phyloP scores from a whole-genome alignment of 2,888 invertebrate species.

The Agrotis ipsilon region DNA sequence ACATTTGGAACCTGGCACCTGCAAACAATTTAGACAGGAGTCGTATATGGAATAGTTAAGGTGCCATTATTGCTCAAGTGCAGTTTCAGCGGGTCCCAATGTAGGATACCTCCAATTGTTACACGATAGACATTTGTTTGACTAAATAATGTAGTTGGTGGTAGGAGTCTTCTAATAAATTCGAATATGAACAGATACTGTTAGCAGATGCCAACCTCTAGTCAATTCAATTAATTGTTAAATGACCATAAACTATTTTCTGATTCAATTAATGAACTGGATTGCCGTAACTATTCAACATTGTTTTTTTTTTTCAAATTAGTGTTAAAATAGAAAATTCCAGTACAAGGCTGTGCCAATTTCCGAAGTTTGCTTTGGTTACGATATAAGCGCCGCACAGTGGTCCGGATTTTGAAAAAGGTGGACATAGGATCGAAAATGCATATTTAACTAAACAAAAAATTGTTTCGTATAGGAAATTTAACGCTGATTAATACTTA shows the following conservation, averaged over 20 bases:
- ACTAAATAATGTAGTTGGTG: not conserved
- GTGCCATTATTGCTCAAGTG: no score
- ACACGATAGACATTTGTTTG: not conserved
- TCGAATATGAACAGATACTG: not conserved
- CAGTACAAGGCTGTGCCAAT: constrained; percentile 44
- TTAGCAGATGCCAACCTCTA: not conserved
- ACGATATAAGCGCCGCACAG: constrained; percentile 17
- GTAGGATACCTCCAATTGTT: no score
- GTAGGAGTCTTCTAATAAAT: constrained; percentile 4
- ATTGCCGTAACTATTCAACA: constrained; percentile 1
- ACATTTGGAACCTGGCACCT: no score
- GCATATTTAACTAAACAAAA: no score
- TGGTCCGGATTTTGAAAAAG: no score
- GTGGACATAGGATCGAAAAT: no score
- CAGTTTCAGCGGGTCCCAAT: no score
- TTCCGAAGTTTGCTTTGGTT: constrained; percentile 32
- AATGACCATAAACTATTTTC: constrained; percentile 27
- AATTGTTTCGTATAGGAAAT: no score
- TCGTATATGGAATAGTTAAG: no score
- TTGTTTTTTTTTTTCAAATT: not conserved
- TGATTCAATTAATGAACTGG: not conserved
- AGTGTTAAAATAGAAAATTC: constrained; percentile 30
- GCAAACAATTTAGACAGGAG: no score
- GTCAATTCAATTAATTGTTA: constrained; percentile 9
- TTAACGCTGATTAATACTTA: no score